phyloP scores from a whole-genome alignment of 2,888 invertebrate genomes.

The Andrena dorsata region DNA sequence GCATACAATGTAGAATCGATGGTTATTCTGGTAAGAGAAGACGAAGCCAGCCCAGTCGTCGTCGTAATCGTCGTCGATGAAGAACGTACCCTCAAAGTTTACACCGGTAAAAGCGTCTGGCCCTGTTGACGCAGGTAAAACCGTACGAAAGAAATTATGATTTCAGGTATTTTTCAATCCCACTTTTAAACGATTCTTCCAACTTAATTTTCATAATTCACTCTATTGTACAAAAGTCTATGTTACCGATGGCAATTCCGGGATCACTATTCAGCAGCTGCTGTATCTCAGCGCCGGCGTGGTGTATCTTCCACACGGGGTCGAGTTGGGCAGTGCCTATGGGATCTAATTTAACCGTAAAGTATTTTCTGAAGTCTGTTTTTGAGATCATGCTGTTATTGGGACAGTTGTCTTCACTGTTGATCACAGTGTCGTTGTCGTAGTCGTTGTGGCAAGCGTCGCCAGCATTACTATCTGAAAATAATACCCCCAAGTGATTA shows the following conservation, averaged over 20 bases:
- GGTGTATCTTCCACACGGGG: slow-evolving; percentile 97
- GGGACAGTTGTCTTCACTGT: slow-evolving; percentile 95
- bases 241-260: slow-evolving; percentile 94
- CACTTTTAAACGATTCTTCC: background rate
- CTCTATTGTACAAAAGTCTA: background rate
- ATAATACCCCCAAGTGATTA: background rate
- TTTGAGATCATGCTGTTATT: slow-evolving; percentile 96
- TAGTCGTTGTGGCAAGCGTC: slow-evolving; percentile 94
- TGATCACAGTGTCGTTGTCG: slow-evolving; percentile 93
- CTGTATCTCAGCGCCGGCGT: slow-evolving; percentile 95
- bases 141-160: background rate
- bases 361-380: slow-evolving; percentile 96
- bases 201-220: background rate
- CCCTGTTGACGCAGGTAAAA: slow-evolving; percentile 82
- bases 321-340: slow-evolving; percentile 97
- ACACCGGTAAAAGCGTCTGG: slow-evolving; percentile 95
- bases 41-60: slow-evolving; percentile 99
- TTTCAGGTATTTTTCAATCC: background rate
- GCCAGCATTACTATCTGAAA: slow-evolving; percentile 91
- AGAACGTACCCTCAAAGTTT: slow-evolving; percentile 98
- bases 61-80: slow-evolving; percentile 93
- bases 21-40: slow-evolving; percentile 96
- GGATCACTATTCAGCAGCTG: slow-evolving; percentile 98
- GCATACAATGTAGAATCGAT: slow-evolving; percentile 97
- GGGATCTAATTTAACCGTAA: slow-evolving; percentile 96